Evolutionary conservation across 2,888 invertebrate genomes (phyloP).

Genomic region (Idaea dimidiata): DNA sequence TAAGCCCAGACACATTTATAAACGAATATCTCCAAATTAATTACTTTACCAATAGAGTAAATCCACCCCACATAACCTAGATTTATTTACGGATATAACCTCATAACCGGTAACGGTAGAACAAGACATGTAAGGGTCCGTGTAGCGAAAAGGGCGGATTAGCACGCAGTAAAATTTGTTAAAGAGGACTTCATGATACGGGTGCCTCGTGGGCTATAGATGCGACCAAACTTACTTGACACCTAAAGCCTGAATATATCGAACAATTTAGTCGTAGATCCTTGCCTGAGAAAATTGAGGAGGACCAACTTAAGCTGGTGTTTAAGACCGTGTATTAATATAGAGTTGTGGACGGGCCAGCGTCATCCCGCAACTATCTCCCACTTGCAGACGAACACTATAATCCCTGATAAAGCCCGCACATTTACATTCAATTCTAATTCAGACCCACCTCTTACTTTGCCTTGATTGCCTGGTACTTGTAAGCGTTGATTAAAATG

Average conservation of each 20-base stretch:
- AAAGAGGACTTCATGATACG: constrained; percentile 67
- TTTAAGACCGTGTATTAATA: constrained; percentile 52
- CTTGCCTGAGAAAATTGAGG: constrained; percentile 3
- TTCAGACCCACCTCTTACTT: constrained; percentile 71
- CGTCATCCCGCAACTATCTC: constrained; percentile 72
- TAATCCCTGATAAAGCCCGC: constrained; percentile 82
- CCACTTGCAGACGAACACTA: constrained; percentile 78
- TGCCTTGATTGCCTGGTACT: constrained; percentile 73
- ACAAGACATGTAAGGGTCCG: constrained; percentile 67
- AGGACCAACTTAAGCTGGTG: constrained; percentile 39
- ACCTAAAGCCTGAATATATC: not conserved
- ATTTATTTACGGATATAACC: constrained; percentile 73
- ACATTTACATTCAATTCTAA: constrained; percentile 82
- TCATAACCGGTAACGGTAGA: constrained; percentile 59
- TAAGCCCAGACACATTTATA: constrained; percentile 43
- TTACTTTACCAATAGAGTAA: constrained; percentile 51
- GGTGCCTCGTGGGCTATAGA: constrained; percentile 57
- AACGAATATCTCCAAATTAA: constrained; percentile 58
- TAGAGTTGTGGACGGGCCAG: constrained; percentile 57
- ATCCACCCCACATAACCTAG: constrained; percentile 63
- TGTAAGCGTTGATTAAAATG: constrained; percentile 74
- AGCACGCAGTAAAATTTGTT: constrained; percentile 77
- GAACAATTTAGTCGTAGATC: not conserved
- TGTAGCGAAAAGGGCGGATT: constrained; percentile 71
- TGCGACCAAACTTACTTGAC: constrained; percentile 41